These are phyloP conservation scores for Julus scandinavius DNA, from an alignment of 2,888 invertebrate species.

Conservation along the genomic window DNA sequence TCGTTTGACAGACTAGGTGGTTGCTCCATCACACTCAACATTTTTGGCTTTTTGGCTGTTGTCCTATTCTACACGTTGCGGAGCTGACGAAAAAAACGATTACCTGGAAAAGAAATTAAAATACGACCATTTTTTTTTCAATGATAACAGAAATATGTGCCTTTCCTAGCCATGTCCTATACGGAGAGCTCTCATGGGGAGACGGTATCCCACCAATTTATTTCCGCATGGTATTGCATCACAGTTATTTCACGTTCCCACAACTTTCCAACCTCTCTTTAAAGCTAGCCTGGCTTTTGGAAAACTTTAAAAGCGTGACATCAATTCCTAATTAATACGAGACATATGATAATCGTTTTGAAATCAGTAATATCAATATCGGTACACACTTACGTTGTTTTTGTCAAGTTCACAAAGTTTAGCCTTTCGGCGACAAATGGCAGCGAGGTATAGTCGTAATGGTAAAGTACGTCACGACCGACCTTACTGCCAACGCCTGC, in stretches of 20 bases:
- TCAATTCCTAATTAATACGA: neutral
- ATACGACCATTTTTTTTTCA: neutral
- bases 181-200: neutral
- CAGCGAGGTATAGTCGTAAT: neutral
- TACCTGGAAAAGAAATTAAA: neutral
- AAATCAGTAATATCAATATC: neutral
- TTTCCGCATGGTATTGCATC: conserved; percentile 38
- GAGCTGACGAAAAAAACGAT: neutral
- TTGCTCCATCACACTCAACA: conserved; percentile 23
- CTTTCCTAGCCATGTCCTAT: neutral
- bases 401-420: conserved; percentile 24
- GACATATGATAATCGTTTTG: neutral
- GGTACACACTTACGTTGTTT: neutral
- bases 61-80: conserved; percentile 26
- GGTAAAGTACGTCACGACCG: neutral
- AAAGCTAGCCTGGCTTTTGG: neutral
- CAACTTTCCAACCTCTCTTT: neutral
- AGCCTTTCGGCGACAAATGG: conserved; percentile 24
- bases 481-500: conserved; percentile 8
- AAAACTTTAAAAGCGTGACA: conserved; percentile 5
- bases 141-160: neutral
- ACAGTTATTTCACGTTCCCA: neutral
- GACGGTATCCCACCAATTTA: conserved; percentile 39
- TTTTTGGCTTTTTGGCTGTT: neutral
- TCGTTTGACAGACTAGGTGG: conserved; percentile 12